These are phyloP conservation scores for Canis aureus DNA, from an alignment of 2,113 vertebrate genomes.

Conservation along the genomic window DNA sequence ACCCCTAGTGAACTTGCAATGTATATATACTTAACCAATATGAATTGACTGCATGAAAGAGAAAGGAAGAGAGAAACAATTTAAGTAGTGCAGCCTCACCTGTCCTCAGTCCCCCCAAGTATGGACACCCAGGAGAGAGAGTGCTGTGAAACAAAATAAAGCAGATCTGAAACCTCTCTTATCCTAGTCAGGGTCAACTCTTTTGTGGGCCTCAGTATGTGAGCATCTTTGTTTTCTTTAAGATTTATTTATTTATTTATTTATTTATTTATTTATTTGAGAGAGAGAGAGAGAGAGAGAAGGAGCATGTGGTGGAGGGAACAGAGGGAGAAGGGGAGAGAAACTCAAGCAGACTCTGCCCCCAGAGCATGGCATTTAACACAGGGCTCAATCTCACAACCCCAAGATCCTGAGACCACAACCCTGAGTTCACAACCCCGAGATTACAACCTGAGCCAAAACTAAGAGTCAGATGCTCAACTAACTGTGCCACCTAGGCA, in stretches of 20 bases:
- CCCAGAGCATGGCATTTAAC: background rate
- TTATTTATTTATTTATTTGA: too few relatives aligned
- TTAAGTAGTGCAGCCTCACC: background rate
- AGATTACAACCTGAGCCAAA: background rate
- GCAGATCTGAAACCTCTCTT: background rate
- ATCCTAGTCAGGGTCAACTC: background rate
- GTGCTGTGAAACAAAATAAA: background rate
- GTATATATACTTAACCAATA: background rate
- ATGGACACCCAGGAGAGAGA: background rate
- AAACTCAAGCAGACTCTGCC: background rate
- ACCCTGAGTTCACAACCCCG: too few relatives aligned
- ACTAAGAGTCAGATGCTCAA: background rate
- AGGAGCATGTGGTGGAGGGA: background rate
- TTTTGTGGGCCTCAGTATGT: background rate
- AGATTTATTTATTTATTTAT: background rate
- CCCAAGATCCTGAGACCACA: background rate
- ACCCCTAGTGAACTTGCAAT: background rate
- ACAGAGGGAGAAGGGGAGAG: background rate
- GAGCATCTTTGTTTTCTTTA: background rate
- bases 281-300: background rate
- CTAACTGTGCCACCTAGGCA: background rate
- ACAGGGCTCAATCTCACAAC: background rate
- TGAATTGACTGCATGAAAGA: background rate
- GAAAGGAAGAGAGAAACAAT: background rate
- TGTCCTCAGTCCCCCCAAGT: background rate